These are phyloP conservation scores for Dryas iulia DNA, from an alignment of 1,140 invertebrate species.

Conservation along the genomic window DNA sequence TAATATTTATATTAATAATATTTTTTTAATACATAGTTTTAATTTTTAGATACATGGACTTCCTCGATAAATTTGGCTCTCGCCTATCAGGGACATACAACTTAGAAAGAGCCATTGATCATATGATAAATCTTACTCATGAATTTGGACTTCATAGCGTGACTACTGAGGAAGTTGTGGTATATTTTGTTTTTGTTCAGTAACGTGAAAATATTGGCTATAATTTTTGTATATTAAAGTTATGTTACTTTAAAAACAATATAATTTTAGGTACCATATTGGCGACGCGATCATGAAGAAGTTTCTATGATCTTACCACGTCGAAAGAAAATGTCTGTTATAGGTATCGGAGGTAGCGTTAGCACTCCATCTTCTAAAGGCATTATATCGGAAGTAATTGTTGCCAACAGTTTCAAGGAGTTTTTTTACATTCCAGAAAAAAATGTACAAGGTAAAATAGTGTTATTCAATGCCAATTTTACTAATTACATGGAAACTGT, in stretches of 20 bases:
- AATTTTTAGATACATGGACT: conserved; percentile 80
- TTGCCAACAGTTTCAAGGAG: conserved; percentile 85
- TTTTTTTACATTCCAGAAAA: conserved; percentile 75
- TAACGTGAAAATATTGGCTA: neutral
- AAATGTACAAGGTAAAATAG: conserved; percentile 84
- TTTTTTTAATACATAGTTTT: neutral
- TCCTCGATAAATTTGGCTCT: conserved; percentile 87
- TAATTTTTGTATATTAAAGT: no score
- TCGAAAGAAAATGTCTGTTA: conserved; percentile 80
- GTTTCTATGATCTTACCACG: conserved; percentile 82
- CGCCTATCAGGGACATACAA: conserved; percentile 83
- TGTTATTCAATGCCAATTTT: conserved; percentile 86
- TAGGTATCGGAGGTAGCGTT: conserved; percentile 85
- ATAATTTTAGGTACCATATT: conserved; percentile 65
- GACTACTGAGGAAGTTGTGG: conserved; percentile 52
- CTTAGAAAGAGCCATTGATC: conserved; percentile 87
- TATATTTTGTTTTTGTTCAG: conserved; percentile 24
- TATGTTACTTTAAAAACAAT: neutral
- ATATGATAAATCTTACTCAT: conserved; percentile 82
- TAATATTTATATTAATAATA: neutral
- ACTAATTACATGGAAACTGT: conserved; percentile 83
- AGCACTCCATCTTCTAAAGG: conserved; percentile 84
- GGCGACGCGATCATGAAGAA: conserved; percentile 82
- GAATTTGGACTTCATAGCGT: conserved; percentile 44
- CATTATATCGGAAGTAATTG: conserved; percentile 85